These are phyloP conservation scores for Drosophila borborema DNA, from an alignment of 2,888 invertebrate species.

Conservation along the genomic window DNA sequence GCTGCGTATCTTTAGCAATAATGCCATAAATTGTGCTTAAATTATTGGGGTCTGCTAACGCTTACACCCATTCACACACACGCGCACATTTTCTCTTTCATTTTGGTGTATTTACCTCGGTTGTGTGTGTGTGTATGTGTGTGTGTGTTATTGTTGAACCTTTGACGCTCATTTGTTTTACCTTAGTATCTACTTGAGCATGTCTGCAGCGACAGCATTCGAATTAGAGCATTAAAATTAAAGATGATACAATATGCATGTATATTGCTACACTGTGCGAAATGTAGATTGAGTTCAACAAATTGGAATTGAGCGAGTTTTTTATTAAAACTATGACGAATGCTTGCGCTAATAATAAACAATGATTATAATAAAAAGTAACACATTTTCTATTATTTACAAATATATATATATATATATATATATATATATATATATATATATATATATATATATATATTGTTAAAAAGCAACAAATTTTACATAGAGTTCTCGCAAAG, in stretches of 20 bases:
- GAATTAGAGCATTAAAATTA: slow-evolving; percentile 7
- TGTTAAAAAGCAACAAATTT: too few relatives aligned
- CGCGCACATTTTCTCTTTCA: slow-evolving; percentile 43
- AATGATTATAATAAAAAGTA: too few relatives aligned
- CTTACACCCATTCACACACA: slow-evolving; percentile 20
- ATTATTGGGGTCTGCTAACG: slow-evolving; percentile 79
- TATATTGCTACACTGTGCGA: slow-evolving; percentile 3
- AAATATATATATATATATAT: too few relatives aligned
- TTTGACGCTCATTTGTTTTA: slow-evolving; percentile 69
- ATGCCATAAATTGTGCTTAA: slow-evolving; percentile 80
- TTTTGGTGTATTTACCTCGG: slow-evolving; percentile 56
- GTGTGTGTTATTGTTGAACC: slow-evolving; percentile 44
- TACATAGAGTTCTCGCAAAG: too few relatives aligned
- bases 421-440: too few relatives aligned
- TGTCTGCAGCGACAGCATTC: slow-evolving; percentile 13
- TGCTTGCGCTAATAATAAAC: too few relatives aligned
- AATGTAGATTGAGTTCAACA: slow-evolving; percentile 4
- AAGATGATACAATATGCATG: slow-evolving; percentile 5
- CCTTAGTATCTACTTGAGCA: slow-evolving; percentile 63
- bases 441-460: too few relatives aligned
- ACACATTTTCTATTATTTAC: too few relatives aligned
- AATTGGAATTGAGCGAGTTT: too few relatives aligned
- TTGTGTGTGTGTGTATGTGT: not conserved
- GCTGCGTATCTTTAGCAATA: slow-evolving; percentile 75
- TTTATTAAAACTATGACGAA: too few relatives aligned